Evolutionary conservation across 2,797 vertebrate genomes (phyloP).

Genomic region (Enteromius argenteus): DNA sequence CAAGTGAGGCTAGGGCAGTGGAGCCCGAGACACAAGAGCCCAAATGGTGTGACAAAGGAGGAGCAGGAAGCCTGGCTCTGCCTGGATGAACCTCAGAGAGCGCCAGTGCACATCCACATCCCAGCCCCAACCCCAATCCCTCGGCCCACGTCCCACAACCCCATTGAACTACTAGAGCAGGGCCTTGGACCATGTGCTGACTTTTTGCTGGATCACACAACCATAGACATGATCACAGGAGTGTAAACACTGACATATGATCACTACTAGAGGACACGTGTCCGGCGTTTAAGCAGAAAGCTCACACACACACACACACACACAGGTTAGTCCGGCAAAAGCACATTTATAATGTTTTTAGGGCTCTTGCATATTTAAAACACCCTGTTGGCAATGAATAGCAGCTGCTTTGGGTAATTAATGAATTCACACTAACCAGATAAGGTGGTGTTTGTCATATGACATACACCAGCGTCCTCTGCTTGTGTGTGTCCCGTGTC

Average conservation of each 20-base stretch:
- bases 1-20: slow-evolving; percentile 79
- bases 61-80: slow-evolving; percentile 84
- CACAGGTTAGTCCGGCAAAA: neutral
- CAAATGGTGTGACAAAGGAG: slow-evolving; percentile 87
- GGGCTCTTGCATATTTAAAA: neutral
- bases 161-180: slow-evolving; percentile 48
- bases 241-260: slow-evolving; percentile 43
- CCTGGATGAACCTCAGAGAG: slow-evolving; percentile 83
- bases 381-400: neutral
- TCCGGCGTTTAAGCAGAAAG: neutral
- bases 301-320: slow-evolving; percentile 4
- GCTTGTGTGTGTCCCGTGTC: slow-evolving; percentile 24
- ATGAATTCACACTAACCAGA: neutral
- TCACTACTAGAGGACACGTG: slow-evolving; percentile 2
- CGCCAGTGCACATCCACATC: slow-evolving; percentile 74
- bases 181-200: slow-evolving; percentile 50
- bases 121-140: slow-evolving; percentile 61
- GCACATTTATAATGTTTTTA: neutral
- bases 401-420: slow-evolving; percentile 10
- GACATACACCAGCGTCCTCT: slow-evolving; percentile 9
- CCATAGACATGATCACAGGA: slow-evolving; percentile 42
- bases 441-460: slow-evolving; percentile 44
- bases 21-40: slow-evolving; percentile 81
- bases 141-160: slow-evolving; percentile 51
- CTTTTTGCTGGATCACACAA: slow-evolving; percentile 51